Conservation (phyloP, 2,113 vertebrate species). For the Proteles cristata region DNA sequence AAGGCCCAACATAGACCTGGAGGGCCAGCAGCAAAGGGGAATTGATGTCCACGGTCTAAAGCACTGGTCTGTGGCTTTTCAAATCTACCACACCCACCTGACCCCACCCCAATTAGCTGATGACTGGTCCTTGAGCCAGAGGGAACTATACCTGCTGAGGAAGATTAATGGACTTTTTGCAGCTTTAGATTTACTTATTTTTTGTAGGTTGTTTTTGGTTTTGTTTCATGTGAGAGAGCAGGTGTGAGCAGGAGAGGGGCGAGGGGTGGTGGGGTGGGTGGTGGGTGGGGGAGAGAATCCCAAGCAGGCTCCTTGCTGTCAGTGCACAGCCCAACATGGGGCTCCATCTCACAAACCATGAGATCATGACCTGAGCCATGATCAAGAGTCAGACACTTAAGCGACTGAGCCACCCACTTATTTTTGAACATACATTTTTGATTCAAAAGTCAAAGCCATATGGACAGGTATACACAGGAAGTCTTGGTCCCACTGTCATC, state of each 20-base stretch:
- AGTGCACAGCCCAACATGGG: no score
- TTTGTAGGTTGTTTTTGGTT: neutral
- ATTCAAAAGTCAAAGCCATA: neutral
- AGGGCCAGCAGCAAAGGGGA: neutral
- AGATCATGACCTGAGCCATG: no score
- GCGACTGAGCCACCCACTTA: neutral
- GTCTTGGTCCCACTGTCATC: neutral
- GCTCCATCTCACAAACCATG: no score
- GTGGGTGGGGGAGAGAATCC: no score
- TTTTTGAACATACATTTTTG: neutral
- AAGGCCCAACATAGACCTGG: neutral
- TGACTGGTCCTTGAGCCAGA: neutral
- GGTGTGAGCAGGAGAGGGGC: no score
- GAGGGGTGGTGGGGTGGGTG: no score
- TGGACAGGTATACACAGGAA: neutral
- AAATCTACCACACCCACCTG: neutral
- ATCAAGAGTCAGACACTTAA: no score
- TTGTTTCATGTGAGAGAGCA: no score
- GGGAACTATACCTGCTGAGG: neutral
- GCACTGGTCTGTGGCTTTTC: neutral
- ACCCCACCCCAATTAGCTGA: neutral
- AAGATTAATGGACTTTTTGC: neutral
- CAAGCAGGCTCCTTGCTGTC: no score
- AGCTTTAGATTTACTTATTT: slow-evolving; percentile 2
- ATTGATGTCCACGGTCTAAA: neutral